A percentile compares a stretch with the other conserved stretches of the same genome.
Conservation (phyloP, 2,113 vertebrate genomes). For the Nanorana parkeri region DNA sequence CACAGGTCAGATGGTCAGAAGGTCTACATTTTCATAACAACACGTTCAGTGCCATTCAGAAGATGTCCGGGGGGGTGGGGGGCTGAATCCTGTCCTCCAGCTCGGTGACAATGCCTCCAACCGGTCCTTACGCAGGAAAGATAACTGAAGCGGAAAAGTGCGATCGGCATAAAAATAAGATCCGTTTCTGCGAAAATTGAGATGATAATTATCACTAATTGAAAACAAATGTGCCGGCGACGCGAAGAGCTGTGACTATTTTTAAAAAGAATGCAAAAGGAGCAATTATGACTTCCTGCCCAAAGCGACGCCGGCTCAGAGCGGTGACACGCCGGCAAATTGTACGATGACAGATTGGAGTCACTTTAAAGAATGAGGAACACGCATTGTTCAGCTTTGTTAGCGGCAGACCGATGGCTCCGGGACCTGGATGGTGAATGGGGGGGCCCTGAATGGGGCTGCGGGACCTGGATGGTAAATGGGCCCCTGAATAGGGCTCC, state of each 20-base stretch:
- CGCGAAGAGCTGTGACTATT: constrained; percentile 19
- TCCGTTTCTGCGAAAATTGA: constrained; percentile 10
- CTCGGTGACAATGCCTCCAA: too few species aligned
- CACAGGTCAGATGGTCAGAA: too few species aligned
- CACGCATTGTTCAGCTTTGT: neutral
- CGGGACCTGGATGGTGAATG: too few species aligned
- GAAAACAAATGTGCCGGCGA: constrained; percentile 25
- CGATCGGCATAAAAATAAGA: constrained; percentile 2
- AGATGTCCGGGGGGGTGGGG: too few species aligned
- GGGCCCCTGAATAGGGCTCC: too few species aligned
- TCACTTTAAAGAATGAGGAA: neutral
- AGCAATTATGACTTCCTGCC: constrained; percentile 19
- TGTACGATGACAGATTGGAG: constrained; percentile 5
- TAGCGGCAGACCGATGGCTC: too few species aligned
- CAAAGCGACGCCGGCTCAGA: constrained; percentile 9
- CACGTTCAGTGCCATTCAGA: too few species aligned
- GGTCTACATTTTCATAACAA: too few species aligned
- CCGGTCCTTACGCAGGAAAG: neutral
- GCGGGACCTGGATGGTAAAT: too few species aligned
- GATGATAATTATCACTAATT: constrained; percentile 32
- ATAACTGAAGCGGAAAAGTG: constrained; percentile 21
- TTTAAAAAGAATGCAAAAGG: constrained; percentile 20
- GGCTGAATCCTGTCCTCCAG: neutral
- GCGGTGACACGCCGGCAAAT: neutral
- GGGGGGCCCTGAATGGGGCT: too few species aligned